phyloP scores from a whole-genome alignment of 2,113 vertebrate genomes.

The Tetraodon nigroviridis region DNA sequence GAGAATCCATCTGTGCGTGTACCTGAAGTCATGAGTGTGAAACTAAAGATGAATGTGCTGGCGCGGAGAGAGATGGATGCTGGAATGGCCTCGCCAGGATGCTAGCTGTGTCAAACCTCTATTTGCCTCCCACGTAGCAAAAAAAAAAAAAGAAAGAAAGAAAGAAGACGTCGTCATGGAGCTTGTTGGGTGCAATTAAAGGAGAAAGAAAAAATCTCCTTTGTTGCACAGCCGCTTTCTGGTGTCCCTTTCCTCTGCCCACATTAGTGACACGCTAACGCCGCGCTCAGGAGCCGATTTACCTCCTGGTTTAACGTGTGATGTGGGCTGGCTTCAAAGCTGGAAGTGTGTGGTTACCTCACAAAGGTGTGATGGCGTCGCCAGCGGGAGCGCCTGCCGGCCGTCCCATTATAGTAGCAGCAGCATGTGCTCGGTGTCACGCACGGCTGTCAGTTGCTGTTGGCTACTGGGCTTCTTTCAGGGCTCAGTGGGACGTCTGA shows the following conservation, averaged over 20 bases:
- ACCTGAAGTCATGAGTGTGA: slow-evolving; percentile 34
- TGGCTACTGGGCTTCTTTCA: slow-evolving; percentile 52
- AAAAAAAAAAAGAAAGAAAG: too few relatives aligned
- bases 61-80: neutral
- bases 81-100: slow-evolving; percentile 8
- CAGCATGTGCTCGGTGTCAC: slow-evolving; percentile 29
- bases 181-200: slow-evolving; percentile 25
- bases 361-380: neutral
- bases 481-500: slow-evolving; percentile 50
- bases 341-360: too few relatives aligned
- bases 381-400: slow-evolving; percentile 5
- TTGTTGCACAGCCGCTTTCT: slow-evolving; percentile 21
- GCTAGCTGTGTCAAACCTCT: slow-evolving; percentile 16
- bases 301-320: neutral
- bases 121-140: slow-evolving; percentile 13
- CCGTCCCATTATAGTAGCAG: slow-evolving; percentile 33
- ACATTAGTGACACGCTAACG: too few relatives aligned
- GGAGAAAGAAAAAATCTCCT: too few relatives aligned
- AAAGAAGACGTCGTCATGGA: slow-evolving; percentile 15
- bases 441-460: slow-evolving; percentile 27
- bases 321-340: neutral
- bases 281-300: too few relatives aligned
- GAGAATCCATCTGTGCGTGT: slow-evolving; percentile 50
- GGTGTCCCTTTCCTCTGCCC: neutral
- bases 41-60: slow-evolving; percentile 13